These are phyloP conservation scores for Cyphomyrus plagiostoma DNA, from an alignment of 2,113 vertebrate genomes.

Conservation along the genomic window DNA sequence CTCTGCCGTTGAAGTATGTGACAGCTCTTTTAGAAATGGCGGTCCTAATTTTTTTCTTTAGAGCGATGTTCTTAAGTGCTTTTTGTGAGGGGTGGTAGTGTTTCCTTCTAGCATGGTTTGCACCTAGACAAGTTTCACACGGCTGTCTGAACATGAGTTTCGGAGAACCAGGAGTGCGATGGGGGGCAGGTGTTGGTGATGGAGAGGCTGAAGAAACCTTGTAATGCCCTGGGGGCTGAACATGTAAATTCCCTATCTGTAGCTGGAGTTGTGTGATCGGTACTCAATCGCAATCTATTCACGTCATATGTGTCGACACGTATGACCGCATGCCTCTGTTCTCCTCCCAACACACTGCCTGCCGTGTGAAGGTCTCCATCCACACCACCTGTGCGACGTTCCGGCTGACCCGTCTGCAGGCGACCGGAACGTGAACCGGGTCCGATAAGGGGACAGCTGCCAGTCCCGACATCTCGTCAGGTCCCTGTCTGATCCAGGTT, in stretches of 20 bases:
- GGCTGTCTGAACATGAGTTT: neutral
- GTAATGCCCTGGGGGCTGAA: neutral
- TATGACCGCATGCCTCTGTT: neutral
- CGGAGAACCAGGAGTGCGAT: neutral
- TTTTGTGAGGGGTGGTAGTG: neutral
- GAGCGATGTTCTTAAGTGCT: neutral
- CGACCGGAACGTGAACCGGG: neutral
- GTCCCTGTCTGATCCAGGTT: neutral
- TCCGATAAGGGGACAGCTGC: neutral
- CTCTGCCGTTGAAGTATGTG: neutral
- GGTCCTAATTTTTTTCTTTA: neutral
- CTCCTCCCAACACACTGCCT: neutral
- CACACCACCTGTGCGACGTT: neutral
- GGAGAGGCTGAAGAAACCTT: neutral
- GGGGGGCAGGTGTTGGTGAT: neutral
- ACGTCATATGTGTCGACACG: neutral
- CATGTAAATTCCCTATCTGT: neutral
- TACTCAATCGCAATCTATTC: too few species aligned
- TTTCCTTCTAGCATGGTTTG: neutral
- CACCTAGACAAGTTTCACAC: neutral
- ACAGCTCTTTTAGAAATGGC: neutral
- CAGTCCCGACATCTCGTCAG: neutral
- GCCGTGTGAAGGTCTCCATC: neutral
- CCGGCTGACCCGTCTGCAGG: neutral
- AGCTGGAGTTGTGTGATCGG: neutral